Conservation (phyloP, 2,797 vertebrate genomes). For the Etheostoma nigrum region DNA sequence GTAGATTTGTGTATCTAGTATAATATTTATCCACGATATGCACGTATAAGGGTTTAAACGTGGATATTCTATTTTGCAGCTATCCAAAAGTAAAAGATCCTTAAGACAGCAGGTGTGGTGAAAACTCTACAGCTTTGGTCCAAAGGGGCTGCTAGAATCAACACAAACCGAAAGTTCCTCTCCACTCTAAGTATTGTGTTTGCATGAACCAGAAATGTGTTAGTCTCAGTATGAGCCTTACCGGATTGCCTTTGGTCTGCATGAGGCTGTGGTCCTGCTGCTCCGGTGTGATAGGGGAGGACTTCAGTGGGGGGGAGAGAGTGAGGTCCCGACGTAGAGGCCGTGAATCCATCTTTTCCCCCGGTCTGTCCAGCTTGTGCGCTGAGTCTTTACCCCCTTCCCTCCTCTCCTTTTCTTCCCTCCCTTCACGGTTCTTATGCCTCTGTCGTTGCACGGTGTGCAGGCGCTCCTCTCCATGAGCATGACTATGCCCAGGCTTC, state of each 20-base stretch:
- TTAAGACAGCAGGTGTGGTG: too few relatives aligned
- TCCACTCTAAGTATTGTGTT: neutral
- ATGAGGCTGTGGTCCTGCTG: constrained; percentile 88
- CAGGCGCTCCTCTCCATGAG: constrained; percentile 85
- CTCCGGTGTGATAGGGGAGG: constrained; percentile 92
- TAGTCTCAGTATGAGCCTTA: constrained; percentile 79
- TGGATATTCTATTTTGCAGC: too few relatives aligned
- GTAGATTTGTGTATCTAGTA: too few relatives aligned
- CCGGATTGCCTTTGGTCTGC: constrained; percentile 91
- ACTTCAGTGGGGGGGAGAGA: constrained; percentile 94
- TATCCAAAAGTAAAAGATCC: too few relatives aligned
- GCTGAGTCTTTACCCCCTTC: constrained; percentile 83
- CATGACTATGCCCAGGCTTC: constrained; percentile 84
- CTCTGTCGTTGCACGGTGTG: constrained; percentile 89
- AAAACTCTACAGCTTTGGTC: too few relatives aligned
- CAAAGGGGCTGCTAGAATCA: too few relatives aligned
- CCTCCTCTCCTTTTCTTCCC: constrained; percentile 63
- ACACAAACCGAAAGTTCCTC: too few relatives aligned
- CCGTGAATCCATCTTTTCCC: constrained; percentile 90
- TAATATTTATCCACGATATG: too few relatives aligned
- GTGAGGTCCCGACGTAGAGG: constrained; percentile 94
- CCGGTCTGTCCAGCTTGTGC: constrained; percentile 90
- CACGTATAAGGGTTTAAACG: too few relatives aligned
- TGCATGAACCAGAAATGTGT: neutral
- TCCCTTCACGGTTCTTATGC: constrained; percentile 85